Evolutionary conservation across 1,140 invertebrate genomes (phyloP).

Genomic region (Tyrophagus putrescentiae): DNA sequence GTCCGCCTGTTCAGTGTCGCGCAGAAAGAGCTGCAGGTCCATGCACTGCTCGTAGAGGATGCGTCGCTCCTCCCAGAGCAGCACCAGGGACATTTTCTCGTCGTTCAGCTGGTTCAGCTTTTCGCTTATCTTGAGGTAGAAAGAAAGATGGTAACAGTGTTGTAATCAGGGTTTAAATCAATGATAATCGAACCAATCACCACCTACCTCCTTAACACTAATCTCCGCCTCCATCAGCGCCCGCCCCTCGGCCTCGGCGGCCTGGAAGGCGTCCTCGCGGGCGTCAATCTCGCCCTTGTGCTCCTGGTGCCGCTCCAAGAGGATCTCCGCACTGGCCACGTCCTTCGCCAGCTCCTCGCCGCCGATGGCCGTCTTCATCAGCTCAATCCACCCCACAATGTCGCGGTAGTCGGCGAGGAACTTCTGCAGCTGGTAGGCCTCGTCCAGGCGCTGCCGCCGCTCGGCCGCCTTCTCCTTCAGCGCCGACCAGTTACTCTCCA

Average conservation of each 20-base stretch:
- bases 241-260: constrained; percentile 70
- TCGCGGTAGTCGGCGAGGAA: constrained; percentile 97
- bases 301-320: constrained; percentile 91
- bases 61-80: constrained; percentile 85
- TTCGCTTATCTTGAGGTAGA: constrained; percentile 37
- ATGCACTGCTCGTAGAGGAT: constrained; percentile 98
- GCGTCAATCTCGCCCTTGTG: constrained; percentile 98
- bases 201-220: constrained; percentile 64
- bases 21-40: constrained; percentile 94
- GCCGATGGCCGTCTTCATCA: constrained; percentile 89
- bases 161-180: too few relatives aligned
- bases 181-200: too few relatives aligned
- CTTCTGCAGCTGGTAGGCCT: constrained; percentile 83
- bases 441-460: constrained; percentile 61
- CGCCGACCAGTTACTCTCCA: constrained; percentile 77
- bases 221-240: constrained; percentile 70
- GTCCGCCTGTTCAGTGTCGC: constrained; percentile 82
- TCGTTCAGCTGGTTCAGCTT: constrained; percentile 64
- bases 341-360: constrained; percentile 97
- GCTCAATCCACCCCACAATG: constrained; percentile 90
- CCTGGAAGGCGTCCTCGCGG: constrained; percentile 78
- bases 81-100: constrained; percentile 66
- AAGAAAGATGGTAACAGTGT: too few relatives aligned
- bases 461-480: constrained; percentile 61
- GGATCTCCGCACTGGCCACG: constrained; percentile 92